Evolutionary conservation across 2,113 vertebrate genomes (phyloP).

Genomic region (Bubalus kerabau): DNA sequence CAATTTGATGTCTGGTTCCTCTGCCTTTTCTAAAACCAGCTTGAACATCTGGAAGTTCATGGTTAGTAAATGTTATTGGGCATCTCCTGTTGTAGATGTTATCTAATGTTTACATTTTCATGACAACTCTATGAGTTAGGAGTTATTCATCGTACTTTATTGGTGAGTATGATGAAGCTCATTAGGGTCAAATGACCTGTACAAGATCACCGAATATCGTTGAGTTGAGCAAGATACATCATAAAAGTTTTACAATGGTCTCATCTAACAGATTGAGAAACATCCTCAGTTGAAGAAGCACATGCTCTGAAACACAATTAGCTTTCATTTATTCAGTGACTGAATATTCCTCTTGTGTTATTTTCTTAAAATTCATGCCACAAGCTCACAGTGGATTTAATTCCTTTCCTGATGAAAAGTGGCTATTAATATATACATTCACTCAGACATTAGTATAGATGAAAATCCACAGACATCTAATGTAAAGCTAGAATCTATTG

Average conservation of each 20-base stretch:
- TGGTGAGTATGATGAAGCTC: neutral
- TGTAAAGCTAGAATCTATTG: neutral
- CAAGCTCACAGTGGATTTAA: neutral
- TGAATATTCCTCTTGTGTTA: neutral
- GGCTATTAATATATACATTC: neutral
- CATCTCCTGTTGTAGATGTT: neutral
- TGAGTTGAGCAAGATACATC: neutral
- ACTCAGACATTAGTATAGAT: neutral
- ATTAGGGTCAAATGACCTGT: neutral
- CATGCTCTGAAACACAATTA: neutral
- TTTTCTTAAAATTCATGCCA: neutral
- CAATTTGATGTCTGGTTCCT: too few species aligned
- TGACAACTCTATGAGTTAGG: neutral
- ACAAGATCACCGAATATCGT: neutral
- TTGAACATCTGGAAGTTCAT: too few species aligned
- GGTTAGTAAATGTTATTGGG: neutral
- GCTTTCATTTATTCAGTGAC: neutral
- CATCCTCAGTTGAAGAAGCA: neutral
- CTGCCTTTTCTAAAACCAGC: too few species aligned
- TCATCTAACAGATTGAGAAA: neutral
- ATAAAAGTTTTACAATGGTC: neutral
- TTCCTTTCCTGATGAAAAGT: neutral
- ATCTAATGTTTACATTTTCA: neutral
- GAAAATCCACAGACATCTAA: neutral
- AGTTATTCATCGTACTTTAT: neutral